Evolutionary conservation across 2,797 vertebrate genomes (phyloP).

Genomic region (Schizopygopsis malacanthus): DNA sequence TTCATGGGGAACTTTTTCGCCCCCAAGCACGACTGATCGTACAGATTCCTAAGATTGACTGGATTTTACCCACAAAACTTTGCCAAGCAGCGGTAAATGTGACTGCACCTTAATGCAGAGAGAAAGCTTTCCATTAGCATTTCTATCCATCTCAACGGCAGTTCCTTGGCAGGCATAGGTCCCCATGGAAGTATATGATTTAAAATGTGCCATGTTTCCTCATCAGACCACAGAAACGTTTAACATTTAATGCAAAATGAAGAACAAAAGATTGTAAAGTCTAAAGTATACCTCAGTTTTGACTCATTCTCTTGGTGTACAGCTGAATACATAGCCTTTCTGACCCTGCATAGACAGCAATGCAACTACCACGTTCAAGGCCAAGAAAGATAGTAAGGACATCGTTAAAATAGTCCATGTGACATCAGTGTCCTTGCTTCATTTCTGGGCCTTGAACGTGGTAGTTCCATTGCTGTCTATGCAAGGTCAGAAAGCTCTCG

Average conservation of each 20-base stretch:
- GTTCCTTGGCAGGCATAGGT: slow-evolving; percentile 2
- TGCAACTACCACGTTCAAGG: not conserved
- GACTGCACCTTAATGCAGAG: not conserved
- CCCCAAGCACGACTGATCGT: not conserved
- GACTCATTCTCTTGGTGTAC: not conserved
- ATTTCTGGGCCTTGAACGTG: no score
- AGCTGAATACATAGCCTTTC: not conserved
- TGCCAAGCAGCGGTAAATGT: not conserved
- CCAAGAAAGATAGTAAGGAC: not conserved
- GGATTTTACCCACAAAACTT: not conserved
- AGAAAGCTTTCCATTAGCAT: not conserved
- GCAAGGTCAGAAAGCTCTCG: no score
- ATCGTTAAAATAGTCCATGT: not conserved
- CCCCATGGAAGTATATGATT: slow-evolving; percentile 13
- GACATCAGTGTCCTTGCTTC: no score
- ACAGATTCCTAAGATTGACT: not conserved
- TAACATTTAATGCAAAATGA: not conserved
- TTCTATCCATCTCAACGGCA: slow-evolving; percentile 8
- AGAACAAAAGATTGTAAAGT: not conserved
- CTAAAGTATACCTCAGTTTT: not conserved
- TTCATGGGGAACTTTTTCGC: not conserved
- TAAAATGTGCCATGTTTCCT: slow-evolving; percentile 10
- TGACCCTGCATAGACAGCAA: not conserved
- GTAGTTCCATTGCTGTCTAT: no score
- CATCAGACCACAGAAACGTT: not conserved